phyloP scores from a whole-genome alignment of 1,140 invertebrate species.

The Mercenaria mercenaria region DNA sequence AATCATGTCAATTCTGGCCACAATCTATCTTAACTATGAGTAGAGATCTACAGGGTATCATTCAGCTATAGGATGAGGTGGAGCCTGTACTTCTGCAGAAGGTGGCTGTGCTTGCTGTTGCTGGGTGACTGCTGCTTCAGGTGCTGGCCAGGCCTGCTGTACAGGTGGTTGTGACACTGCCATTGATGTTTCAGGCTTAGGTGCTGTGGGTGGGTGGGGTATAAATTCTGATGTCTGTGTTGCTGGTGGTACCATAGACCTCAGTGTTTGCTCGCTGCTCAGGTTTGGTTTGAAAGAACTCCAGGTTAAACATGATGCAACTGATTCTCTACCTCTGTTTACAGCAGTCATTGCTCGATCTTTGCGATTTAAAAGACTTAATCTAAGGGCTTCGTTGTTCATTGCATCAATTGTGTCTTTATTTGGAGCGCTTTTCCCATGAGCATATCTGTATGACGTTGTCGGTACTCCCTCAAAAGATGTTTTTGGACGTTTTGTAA shows the following conservation, averaged over 20 bases:
- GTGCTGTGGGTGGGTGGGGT: slow-evolving; percentile 63
- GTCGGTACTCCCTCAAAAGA: slow-evolving; percentile 80
- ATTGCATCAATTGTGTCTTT: slow-evolving; percentile 75
- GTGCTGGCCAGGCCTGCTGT: slow-evolving; percentile 32
- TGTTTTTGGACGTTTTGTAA: slow-evolving; percentile 78
- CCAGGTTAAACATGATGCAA: slow-evolving; percentile 83
- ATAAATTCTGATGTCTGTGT: slow-evolving; percentile 60
- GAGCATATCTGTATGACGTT: slow-evolving; percentile 82
- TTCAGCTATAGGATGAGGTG: neutral
- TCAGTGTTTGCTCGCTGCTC: neutral
- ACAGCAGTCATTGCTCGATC: slow-evolving; percentile 75
- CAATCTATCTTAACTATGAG: no score
- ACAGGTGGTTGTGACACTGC: neutral
- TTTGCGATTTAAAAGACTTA: slow-evolving; percentile 75
- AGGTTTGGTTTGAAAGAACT: slow-evolving; percentile 53
- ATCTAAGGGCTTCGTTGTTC: slow-evolving; percentile 78
- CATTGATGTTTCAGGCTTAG: slow-evolving; percentile 40
- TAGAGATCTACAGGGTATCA: neutral
- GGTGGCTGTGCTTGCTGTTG: slow-evolving; percentile 2
- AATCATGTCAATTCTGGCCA: no score
- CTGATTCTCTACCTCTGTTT: slow-evolving; percentile 74
- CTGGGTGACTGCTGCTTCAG: slow-evolving; percentile 25
- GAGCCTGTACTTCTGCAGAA: slow-evolving; percentile 4
- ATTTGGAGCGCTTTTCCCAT: slow-evolving; percentile 78
- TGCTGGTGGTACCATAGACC: slow-evolving; percentile 46